Base-by-base conservation (phyloP, 2,113 vertebrate species). In the Marcusenius ussheri region DNA sequence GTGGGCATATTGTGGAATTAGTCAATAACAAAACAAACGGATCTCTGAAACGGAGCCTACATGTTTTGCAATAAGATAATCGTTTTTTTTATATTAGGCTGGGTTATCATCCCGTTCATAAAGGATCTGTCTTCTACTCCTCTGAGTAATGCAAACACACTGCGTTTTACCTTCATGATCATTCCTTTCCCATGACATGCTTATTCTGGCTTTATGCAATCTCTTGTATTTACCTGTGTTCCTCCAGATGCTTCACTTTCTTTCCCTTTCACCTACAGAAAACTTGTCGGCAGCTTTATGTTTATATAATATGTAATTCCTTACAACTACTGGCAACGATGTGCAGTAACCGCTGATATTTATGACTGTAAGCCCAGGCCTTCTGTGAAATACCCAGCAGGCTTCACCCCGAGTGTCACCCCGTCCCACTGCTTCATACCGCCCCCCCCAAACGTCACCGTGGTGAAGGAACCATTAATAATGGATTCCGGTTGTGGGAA, bases 381-480 rank as follows among this genome's bases (percentile, higher is more conserved):
- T 39, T 19, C 15, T 0, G 0, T 42, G 70, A 84, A 47, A 47
- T n/a, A 84, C 39, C 45, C 58, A 42, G 13, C 58, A 88, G 87
- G 35, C 53, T 70, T 88, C 35, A 45, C n/a, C 19, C 5, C 0
- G 39, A 2, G 7, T 83, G 19, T 39, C 39, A 10, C 45, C 42
- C 8, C 9, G 2, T n/a, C 35, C 83, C 39, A 10, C 21, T 17
- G 21, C 11, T 58, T 3, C 17, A 10, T 21, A 21, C 50, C 50
- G 2, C 31, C 19, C 35, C 4, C 24, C 39, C 2, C 39, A 42
- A 46, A 45, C 21, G 66, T 74, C 92, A 91, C 92, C 92, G 89
- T 93, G 92, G 85, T 92, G 87, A 5, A 91, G 90, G 88, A 89
- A 90, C 93, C 93, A 94, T 95, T 93, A 95, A 95, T 95, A 94